Base-by-base conservation (phyloP, 35 echinoderm and acorn worm species). In the Apostichopus parvimensis region DNA sequence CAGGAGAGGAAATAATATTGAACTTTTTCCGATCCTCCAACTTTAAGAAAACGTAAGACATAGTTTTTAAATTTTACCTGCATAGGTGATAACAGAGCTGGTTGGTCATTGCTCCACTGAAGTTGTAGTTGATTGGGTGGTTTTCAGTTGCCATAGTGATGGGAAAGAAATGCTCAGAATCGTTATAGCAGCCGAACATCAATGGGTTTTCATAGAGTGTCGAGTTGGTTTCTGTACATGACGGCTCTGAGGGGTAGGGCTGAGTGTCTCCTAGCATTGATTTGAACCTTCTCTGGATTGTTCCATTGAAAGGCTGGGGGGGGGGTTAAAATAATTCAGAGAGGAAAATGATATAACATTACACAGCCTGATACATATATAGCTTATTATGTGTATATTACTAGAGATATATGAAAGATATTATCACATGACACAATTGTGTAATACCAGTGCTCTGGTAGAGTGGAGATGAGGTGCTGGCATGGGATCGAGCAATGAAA, bases 221-320 rank as follows among this genome's bases (percentile, higher is more conserved):
- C 15, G 88, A 86, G 89, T 96, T 96, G 79, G 93, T 10, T 15
- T 88, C 0, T 22, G 45, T 56, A 56, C 95, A 96, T 57, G 73
- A 60, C 81, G 95, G 95, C 14, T 75, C 76, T 9, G 92, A 56
- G 5, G 95, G 95, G 62, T 96, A 96, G 0, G 95, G 88, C 53
- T 93, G 87, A 56, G 88, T 87, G 26, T 95, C 94, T 26, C 94
- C 92, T 17, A 54, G 52, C 94, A 95, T 95, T 22, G 92, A 87
- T 65, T 95, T 95, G 80, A 95, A 95, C 77, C 68, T 57, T 1
- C 79, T 28, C 61, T 95, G 94, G 10, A 93, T 93, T 56, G 87
- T 91, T 53, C 83, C 88, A 79, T 95, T 87, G 11, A 95, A 92
- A 9, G 91, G 82, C 80, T 86, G 34, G 15, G 58, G 34, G 34